Percentiles rank a stretch among this genome's conserved stretches.
phyloP scores from a whole-genome alignment of 2,113 vertebrate species.

The Gallinago paraguaiae region DNA sequence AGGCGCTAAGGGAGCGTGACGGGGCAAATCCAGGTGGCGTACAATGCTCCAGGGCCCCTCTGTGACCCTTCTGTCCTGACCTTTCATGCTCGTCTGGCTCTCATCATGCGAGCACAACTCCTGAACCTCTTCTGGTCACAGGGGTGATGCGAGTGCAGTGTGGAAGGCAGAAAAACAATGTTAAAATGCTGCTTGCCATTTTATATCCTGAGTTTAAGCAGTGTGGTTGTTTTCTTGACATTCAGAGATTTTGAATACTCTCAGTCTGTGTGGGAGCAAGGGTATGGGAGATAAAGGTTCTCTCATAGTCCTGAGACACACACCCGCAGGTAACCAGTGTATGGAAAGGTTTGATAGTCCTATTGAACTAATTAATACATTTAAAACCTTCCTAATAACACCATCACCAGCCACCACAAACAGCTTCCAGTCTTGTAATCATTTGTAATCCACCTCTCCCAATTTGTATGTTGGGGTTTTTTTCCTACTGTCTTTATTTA shows the following conservation, averaged over 20 bases:
- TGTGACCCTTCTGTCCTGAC: neutral
- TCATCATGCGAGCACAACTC: neutral
- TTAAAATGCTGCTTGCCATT: neutral
- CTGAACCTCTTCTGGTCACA: neutral
- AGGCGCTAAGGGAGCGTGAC: neutral
- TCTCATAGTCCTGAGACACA: neutral
- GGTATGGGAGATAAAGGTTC: neutral
- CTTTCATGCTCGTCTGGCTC: neutral
- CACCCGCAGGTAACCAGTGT: neutral
- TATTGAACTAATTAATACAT: neutral
- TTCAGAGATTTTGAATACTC: neutral
- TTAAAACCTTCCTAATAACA: neutral
- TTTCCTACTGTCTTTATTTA: neutral
- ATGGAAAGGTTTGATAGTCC: neutral
- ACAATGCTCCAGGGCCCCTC: neutral
- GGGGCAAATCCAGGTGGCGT: neutral
- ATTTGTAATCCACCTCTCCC: neutral
- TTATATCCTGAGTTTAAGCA: neutral
- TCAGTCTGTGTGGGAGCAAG: neutral
- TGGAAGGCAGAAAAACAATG: neutral
- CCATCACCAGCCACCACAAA: neutral
- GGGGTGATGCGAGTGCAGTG: neutral
- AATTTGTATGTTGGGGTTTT: neutral
- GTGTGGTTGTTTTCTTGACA: neutral
- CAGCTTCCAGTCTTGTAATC: neutral